Evolutionary conservation across 2,113 vertebrate genomes (phyloP), one percentile per base, ranked within the genome.

Genomic region (Platysteira castanea): DNA sequence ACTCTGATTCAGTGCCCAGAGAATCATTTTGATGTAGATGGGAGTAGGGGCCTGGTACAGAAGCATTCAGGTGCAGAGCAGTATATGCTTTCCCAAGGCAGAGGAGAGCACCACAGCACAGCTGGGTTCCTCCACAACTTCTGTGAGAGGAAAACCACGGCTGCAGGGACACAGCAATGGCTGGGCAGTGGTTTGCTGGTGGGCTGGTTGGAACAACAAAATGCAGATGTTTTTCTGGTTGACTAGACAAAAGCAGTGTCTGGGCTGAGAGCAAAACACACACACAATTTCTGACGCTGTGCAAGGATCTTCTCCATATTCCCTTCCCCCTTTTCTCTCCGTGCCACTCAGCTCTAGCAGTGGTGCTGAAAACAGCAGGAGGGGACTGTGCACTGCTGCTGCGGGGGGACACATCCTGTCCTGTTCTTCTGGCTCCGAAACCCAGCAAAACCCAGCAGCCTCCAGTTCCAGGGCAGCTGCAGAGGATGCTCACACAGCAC

Each of bases 161-260:
- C 84, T 41, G 68, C 87, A 46, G 2, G n/a, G 89, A 33, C 80
- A 63, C 68, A 37, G 84, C 54, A 15, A 30, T 9, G 70, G 59
- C 82, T 79, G 44, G 69, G 84, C 87, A 89, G 87, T 4, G 39
- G 44, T 84, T 86, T 57, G 76, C 89, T 84, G 86, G 63, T 77
- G 89, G 68, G 91, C 64, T 84, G 93, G 11, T 0, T 70, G 52
- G 26, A 95, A 59, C 87, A 89, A 86, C 68, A 84, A 24, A 56
- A 78, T 5, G 0, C 89, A 90, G 91, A 84, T 90, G 87, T 92
- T 95, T 75, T 81, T 53, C 89, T 84, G 85, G 46, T 46, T 80
- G 79, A 61, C 41, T 41, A 67, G 80, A 37, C 69, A 70, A 70
- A 78, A 77, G 31, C 65, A 52, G 60, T 1, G 9, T 18, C 75